Evolutionary conservation across 2,113 vertebrate species (phyloP), one percentile per base, ranked within the genome.

Genomic region (Prunella fulvescens): DNA sequence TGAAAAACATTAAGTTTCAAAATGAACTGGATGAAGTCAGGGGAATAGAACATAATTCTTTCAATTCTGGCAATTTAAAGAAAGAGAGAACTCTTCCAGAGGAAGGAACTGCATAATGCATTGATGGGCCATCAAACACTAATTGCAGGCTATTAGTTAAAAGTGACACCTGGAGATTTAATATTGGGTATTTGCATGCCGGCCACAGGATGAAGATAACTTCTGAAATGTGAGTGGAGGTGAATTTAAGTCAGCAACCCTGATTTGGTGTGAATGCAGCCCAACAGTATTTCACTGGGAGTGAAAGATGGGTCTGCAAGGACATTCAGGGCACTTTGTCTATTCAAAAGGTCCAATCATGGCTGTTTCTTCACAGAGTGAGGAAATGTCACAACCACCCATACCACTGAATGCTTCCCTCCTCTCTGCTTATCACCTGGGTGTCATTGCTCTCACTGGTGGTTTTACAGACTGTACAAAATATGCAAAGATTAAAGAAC

Each of bases 1-100:
- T 97, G 67, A 95, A 97, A 96, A 96, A 92, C 96, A 96, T 96
- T 94, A 94, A 93, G 92, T 96, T 97, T 97, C 78, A 91, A 96
- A 97, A 97, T 96, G 70, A 95, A 79, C 88, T 95, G 88, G 90
- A 86, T 96, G 87, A 94, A 97, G 95, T 93, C 93, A 97, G 88
- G 78, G 86, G 86, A 97, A 97, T 98, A 97, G 92, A 87, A 92
- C 76, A 84, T 97, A 97, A 97, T 96, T 95, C 95, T 95, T 97
- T 96, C 95, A 95, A 96, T 97, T 92, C 67, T 88, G 44, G n/a
- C 71, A 96, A 95, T 85, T 96, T 93, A 96, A 96, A 95, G 95
- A 94, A 96, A 96, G 60, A 73, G 66, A 92, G 90, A 71, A 88
- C 45, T 92, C 84, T 96, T 96, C 93, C 71, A 79, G 69, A 85